phyloP scores from a whole-genome alignment of 2,888 invertebrate species.

The Rhaphigaster nebulosa region DNA sequence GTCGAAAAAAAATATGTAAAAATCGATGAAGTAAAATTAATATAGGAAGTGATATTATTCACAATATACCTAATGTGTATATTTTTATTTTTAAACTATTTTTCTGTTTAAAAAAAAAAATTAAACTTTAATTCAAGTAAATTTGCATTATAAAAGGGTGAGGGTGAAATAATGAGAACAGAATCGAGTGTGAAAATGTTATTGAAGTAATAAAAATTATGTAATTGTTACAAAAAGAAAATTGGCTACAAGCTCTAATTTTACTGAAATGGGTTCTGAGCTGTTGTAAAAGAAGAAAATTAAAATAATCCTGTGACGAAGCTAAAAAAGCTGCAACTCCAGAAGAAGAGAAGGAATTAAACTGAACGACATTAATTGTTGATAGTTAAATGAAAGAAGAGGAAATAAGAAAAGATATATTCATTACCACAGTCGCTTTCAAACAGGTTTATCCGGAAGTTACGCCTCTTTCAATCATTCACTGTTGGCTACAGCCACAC shows the following conservation, averaged over 20 bases:
- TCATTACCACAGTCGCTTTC: background rate
- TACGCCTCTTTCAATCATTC: background rate
- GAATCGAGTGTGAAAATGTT: background rate
- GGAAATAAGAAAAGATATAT: background rate
- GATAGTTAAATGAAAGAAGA: background rate
- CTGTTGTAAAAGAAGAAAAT: background rate
- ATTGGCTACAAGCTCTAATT: background rate
- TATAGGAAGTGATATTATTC: too few relatives aligned
- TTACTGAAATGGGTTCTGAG: background rate
- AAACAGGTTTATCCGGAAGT: slow-evolving; percentile 3
- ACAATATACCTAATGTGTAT: too few relatives aligned
- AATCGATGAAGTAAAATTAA: too few relatives aligned
- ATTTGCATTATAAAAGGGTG: background rate
- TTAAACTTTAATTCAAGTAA: too few relatives aligned
- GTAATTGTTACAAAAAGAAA: background rate
- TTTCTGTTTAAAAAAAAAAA: background rate
- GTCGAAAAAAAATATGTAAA: too few relatives aligned
- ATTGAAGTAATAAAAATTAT: background rate
- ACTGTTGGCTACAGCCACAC: background rate
- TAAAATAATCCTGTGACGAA: background rate
- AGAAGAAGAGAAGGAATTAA: background rate
- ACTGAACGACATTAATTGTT: background rate
- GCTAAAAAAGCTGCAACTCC: background rate
- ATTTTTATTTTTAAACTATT: too few relatives aligned
- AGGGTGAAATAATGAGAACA: background rate